Conservation (phyloP, 2,113 vertebrate genomes). For the Pterocles burchelli region DNA sequence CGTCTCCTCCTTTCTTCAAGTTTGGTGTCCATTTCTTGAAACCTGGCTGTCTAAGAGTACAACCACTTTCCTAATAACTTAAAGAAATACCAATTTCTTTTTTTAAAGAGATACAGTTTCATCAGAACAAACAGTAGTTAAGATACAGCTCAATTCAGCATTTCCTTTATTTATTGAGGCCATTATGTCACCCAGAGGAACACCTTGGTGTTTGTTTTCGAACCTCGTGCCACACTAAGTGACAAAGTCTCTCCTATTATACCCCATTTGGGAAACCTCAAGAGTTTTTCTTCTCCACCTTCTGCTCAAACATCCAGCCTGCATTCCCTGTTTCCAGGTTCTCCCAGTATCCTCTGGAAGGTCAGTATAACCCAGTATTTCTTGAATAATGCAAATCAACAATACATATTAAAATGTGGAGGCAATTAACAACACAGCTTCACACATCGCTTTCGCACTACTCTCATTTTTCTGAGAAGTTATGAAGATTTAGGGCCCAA, state of each 20-base stretch:
- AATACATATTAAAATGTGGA: slow-evolving; percentile 26
- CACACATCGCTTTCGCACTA: slow-evolving; percentile 40
- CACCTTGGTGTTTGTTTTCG: not conserved
- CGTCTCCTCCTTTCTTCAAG: not conserved
- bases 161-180: not conserved
- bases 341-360: not conserved
- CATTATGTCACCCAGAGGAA: not conserved
- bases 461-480: slow-evolving; percentile 14
- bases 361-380: not conserved
- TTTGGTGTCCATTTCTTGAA: not conserved
- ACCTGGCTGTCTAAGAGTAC: not conserved
- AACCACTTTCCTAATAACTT: not conserved
- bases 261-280: not conserved
- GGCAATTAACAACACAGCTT: slow-evolving; percentile 51
- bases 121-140: not conserved
- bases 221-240: not conserved
- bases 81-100: fast-evolving
- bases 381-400: not conserved
- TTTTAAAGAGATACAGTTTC: not conserved
- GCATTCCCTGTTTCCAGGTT: not conserved
- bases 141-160: not conserved
- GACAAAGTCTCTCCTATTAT: not conserved
- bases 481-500: slow-evolving; percentile 24
- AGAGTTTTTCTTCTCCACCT: not conserved
- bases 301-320: not conserved